Evolutionary conservation across 1,140 invertebrate species (phyloP), one percentile per base, ranked within the genome.

Genomic region (Xylocopa sonorina): DNA sequence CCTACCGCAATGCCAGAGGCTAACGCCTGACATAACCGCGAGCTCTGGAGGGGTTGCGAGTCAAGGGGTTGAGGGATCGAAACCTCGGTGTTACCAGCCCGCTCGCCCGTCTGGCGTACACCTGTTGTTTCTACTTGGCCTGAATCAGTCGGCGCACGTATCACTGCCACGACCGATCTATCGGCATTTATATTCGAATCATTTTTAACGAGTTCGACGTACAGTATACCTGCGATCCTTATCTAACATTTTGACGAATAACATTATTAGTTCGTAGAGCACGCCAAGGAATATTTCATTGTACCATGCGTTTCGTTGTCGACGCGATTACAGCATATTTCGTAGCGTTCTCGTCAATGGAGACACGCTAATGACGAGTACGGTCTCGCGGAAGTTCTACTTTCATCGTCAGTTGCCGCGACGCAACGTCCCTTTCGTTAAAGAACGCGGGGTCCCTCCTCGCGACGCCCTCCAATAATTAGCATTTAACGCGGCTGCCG

Each of bases 41-140:
- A 73, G 63, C 83, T 85, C 81, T 83, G 64, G 72, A 67, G 73
- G 76, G 67, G 81, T 77, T 80, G 66, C 53, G 64, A 85, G 78
- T 83, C 71, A 83, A 87, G 83, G 78, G 83, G 80, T 85, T 80
- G 74, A 73, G 82, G 83, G 71, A 78, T 71, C 73, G 71, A 85
- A 76, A 67, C 62, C 67, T 75, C 60, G 77, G 32, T 63, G 68
- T 67, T 81, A 34, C 66, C 72, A 76, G 64, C 67, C 64, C 83
- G 80, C 80, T 86, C 66, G 80, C 80, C 85, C 66, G 84, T 74
- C 84, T 77, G 74, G 57, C 85, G 67, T 88, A 80, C 84, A 88
- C 83, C 83, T 90, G 87, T 89, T 88, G 82, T 86, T 85, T 89
- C 86, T 84, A 84, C 79, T 80, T 87, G 81, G 80, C 86, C 81